phyloP scores from a whole-genome alignment of 1,140 invertebrate genomes.

The Aphis craccivora region DNA sequence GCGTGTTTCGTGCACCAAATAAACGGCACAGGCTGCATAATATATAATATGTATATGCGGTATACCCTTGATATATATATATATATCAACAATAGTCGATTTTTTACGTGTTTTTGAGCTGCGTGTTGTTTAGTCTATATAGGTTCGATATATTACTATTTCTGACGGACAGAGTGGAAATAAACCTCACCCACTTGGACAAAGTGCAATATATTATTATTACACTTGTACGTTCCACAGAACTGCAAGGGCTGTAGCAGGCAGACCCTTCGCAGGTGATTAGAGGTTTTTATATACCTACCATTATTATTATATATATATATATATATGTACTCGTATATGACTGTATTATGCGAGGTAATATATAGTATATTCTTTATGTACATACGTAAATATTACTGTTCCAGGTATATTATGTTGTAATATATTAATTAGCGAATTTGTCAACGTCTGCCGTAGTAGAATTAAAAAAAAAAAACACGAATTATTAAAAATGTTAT shows the following conservation, averaged over 20 bases:
- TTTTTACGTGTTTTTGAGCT: not conserved
- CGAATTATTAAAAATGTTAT: conserved; percentile 14
- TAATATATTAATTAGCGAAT: not conserved
- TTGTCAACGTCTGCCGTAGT: not conserved
- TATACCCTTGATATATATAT: no score
- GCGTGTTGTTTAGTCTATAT: conserved; percentile 8
- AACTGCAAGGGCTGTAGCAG: not conserved
- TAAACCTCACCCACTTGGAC: not conserved
- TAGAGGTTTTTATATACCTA: not conserved
- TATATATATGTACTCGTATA: not conserved
- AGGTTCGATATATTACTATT: not conserved
- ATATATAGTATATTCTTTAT: not conserved
- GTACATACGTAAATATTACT: not conserved
- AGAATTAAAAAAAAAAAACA: not conserved
- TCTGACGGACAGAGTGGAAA: not conserved
- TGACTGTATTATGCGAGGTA: not conserved
- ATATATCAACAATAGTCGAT: not conserved
- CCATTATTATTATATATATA: not conserved
- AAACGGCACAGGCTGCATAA: not conserved
- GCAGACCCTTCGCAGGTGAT: not conserved
- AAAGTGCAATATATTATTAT: not conserved
- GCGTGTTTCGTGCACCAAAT: not conserved
- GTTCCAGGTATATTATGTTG: not conserved
- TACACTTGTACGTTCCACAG: not conserved
- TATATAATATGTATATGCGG: not conserved